phyloP scores from a whole-genome alignment of 2,888 invertebrate genomes.

The Pegoplata infirma region DNA sequence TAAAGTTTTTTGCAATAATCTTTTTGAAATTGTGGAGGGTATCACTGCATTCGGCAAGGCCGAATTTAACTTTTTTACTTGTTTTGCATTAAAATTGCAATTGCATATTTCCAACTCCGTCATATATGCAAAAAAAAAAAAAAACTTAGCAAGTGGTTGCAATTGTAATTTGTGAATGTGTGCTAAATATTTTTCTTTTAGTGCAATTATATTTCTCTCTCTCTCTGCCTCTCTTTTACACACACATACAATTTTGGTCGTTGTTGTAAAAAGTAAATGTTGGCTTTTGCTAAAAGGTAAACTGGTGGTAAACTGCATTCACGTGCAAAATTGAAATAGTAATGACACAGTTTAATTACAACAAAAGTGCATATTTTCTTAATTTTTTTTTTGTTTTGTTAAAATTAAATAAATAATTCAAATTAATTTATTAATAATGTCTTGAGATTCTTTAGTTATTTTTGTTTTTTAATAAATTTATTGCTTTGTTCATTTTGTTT shows the following conservation, averaged over 20 bases:
- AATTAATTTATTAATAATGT: too few relatives aligned
- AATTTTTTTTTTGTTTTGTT: background rate
- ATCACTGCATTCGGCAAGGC: too few relatives aligned
- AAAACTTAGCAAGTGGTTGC: slow-evolving; percentile 39
- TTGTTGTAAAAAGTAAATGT: background rate
- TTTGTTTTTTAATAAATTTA: background rate
- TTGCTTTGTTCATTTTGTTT: background rate
- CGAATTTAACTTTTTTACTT: too few relatives aligned
- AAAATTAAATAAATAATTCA: background rate
- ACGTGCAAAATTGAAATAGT: slow-evolving; percentile 51
- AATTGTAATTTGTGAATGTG: background rate
- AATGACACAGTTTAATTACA: slow-evolving; percentile 47
- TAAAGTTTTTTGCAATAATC: too few relatives aligned
- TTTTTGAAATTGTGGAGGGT: too few relatives aligned
- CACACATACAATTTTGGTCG: background rate
- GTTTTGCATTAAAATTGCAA: too few relatives aligned
- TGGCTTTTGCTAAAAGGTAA: background rate
- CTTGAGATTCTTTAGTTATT: background rate
- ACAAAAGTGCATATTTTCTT: background rate
- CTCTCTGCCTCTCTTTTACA: background rate
- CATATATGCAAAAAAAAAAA: too few relatives aligned
- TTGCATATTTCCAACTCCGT: slow-evolving; percentile 28
- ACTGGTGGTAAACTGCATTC: slow-evolving; percentile 49
- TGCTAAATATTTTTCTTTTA: background rate
- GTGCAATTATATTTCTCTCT: background rate